Percentiles rank a stretch among this genome's conserved stretches.
Conservation (phyloP, 2,113 vertebrate genomes). For the Alligator mississippiensis region DNA sequence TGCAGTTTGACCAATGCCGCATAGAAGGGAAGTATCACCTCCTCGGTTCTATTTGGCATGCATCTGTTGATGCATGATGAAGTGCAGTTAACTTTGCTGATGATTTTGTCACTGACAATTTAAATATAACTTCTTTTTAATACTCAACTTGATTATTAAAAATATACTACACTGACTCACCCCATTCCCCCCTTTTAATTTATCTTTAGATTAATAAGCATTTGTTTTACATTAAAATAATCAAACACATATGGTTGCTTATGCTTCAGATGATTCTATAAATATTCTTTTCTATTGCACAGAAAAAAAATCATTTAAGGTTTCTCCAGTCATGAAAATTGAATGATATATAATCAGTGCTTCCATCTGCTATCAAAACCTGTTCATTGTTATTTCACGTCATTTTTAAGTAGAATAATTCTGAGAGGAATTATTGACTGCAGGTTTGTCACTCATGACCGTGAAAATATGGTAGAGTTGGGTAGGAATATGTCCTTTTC, state of each 20-base stretch:
- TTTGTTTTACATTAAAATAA: not conserved
- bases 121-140: not conserved
- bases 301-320: constrained; percentile 36
- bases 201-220: constrained; percentile 32
- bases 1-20: too few species aligned
- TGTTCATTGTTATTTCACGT: constrained; percentile 57
- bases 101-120: not conserved
- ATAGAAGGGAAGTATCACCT: too few species aligned
- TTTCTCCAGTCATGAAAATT: constrained; percentile 44
- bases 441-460: not conserved
- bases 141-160: not conserved
- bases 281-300: not conserved
- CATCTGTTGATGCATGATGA: too few species aligned
- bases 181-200: not conserved
- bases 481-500: not conserved
- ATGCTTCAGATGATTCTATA: not conserved
- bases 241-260: constrained; percentile 25
- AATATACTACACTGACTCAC: not conserved
- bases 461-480: not conserved
- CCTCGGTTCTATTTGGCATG: too few species aligned
- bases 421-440: not conserved
- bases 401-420: constrained; percentile 30
- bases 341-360: constrained; percentile 2
- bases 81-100: not conserved
- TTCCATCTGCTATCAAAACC: constrained; percentile 56